Base-by-base conservation (phyloP, 2,797 vertebrate species). In the Erethizon dorsatum region DNA sequence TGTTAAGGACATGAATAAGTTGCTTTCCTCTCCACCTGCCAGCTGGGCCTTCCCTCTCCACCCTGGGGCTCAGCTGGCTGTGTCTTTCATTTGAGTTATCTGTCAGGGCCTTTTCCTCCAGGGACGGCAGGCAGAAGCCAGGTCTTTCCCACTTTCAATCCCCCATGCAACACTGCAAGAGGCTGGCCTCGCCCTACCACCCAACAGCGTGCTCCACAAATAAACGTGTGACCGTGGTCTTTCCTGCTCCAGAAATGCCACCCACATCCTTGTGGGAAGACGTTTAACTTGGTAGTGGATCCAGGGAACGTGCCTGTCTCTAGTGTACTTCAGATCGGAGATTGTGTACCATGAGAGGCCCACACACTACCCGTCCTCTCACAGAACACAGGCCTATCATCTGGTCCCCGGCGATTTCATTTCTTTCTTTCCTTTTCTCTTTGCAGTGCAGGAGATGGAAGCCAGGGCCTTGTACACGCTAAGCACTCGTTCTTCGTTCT, bases 161-260 rank as follows among this genome's bases (percentile, higher is more conserved):
- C 18, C 17, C 13, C 13, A 14, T 10, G 61, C 26, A 2, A 45
- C 10, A n/a, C 14, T 45, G n/a, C 57, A 2, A 5, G 22, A 41
- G 22, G 15, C 6, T 37, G 57, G 56, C 26, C 31, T 52, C 33
- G n/a, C 50, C 3, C 5, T 24, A 28, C 24, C 37, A 2, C 61
- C 28, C 8, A 1, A 1, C 9, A 33, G 77, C 54, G 26, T 0
- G 12, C 17, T 28, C 10, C 9, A 4, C 54, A 80, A 71, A 47
- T 4, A 45, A 50, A 41, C 3, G 4, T 0, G 3, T 0, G 20
- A 11, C 57, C 31, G 31, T 10, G 6, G 61, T 37, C 33, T 31
- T 45, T 3, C 3, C 15, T 13, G 1, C 37, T 63, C 61, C 63
- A 65, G 61, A 56, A 69, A 17, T 26, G 37, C 52, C 7, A 28